Evolutionary conservation across 1,140 invertebrate species (phyloP).

Genomic region (Piezodorus guildinii): DNA sequence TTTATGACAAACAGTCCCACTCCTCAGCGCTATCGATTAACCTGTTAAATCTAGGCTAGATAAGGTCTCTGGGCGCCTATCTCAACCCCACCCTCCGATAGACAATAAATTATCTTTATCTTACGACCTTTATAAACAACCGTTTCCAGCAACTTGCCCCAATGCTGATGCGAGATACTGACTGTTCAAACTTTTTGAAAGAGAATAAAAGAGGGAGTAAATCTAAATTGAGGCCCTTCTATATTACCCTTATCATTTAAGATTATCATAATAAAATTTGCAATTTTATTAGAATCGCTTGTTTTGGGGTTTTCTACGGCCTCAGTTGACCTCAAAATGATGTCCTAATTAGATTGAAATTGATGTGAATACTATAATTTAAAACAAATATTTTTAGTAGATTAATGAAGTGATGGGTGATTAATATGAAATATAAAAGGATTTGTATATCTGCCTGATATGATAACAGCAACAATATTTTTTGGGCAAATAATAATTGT

Average conservation of each 20-base stretch:
- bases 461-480: too few species aligned
- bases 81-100: background rate
- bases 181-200: background rate
- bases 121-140: constrained; percentile 4
- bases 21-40: background rate
- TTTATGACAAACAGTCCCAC: background rate
- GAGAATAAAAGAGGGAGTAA: too few species aligned
- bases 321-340: too few species aligned
- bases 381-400: too few species aligned
- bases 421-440: too few species aligned
- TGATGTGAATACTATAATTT: too few species aligned
- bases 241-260: background rate
- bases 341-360: too few species aligned
- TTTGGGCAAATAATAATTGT: too few species aligned
- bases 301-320: background rate
- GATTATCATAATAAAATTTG: background rate
- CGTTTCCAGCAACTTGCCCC: background rate
- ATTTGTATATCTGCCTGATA: too few species aligned
- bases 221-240: too few species aligned
- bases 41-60: constrained; percentile 5
- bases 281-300: background rate
- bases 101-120: constrained; percentile 7
- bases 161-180: background rate
- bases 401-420: too few species aligned
- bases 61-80: background rate